Base-by-base conservation (phyloP, 1,140 invertebrate species). In the Papilio polyxenes region DNA sequence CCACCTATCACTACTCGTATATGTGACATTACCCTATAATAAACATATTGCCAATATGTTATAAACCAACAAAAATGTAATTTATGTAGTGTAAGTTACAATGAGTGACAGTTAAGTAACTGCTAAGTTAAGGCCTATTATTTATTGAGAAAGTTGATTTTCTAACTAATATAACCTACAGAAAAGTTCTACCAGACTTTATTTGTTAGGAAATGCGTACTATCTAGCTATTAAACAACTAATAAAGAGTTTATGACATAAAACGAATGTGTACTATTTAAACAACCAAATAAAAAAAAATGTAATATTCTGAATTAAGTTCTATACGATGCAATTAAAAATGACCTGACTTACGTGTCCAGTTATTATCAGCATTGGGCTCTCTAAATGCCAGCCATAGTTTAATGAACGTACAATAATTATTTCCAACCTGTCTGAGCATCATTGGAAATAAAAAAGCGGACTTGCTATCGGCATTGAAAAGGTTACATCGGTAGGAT, bases 381-480 rank as follows among this genome's bases (percentile, higher is more conserved):
- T 81, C 75, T 85, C 82, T 84, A 85, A 86, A 88, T 85, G 82
- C 85, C 84, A 82, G 81, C 84, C 84, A 85, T 84, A 87, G 85
- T 87, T 87, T 84, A 87, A 86, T 83, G 81, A 74, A 72, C 80
- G 81, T 86, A 85, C 84, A 85, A 84, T 82, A 83, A 85, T 84
- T 85, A 85, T 84, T 81, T 82, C 37, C 80, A 75, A 77, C 80
- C 84, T 86, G 80, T 86, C 76, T 82, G 82, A 59, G 65, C 78
- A 86, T 85, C 85, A 83, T 84, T 85, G 78, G 78, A 40, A 65
- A 79, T 53, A 80, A 84, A 85, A 86, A 86, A 84, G 81, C 77
- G 40, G 78, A 69, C 62, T 23, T 82, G 82, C 80, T 88, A 88
- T 86, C 84, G 78, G 44, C 83, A 88, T 86, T 85, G 80, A 82